Percentiles rank a stretch among this genome's conserved stretches.
Evolutionary conservation across 2,888 invertebrate species (phyloP).

Genomic region (Tetramorium bicarinatum): DNA sequence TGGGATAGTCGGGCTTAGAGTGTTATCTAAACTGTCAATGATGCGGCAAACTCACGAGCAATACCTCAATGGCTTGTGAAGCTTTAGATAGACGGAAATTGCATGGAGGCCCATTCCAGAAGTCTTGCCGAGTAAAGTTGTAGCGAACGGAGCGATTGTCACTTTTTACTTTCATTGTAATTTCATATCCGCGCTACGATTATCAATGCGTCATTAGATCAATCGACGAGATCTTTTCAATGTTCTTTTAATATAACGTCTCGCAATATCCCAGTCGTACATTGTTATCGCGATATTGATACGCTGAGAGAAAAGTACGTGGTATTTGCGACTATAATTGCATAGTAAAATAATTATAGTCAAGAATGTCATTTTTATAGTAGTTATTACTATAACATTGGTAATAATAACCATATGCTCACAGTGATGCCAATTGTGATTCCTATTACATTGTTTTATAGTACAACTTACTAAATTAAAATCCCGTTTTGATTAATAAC

Average conservation of each 20-base stretch:
- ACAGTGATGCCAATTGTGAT: no score
- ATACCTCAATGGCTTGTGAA: constrained; percentile 34
- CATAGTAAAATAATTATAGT: no score
- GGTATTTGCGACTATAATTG: no score
- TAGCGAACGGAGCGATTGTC: not conserved
- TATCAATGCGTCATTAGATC: constrained; percentile 33
- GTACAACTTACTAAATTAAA: no score
- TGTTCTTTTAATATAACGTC: not conserved
- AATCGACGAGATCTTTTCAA: not conserved
- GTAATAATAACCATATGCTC: no score
- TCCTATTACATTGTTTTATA: no score
- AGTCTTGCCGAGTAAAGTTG: constrained; percentile 5
- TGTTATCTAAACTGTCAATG: constrained; percentile 53
- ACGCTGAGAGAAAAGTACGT: no score
- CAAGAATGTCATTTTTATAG: no score
- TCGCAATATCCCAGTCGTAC: not conserved
- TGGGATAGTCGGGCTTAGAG: constrained; percentile 23
- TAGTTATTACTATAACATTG: no score
- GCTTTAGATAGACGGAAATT: constrained; percentile 17
- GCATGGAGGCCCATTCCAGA: not conserved
- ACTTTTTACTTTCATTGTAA: not conserved
- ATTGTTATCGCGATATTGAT: not conserved
- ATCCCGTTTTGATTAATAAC: no score
- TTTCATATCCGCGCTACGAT: not conserved
- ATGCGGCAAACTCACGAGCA: constrained; percentile 36